Evolutionary conservation across 2,113 vertebrate species (phyloP).

Genomic region (Sander vitreus): DNA sequence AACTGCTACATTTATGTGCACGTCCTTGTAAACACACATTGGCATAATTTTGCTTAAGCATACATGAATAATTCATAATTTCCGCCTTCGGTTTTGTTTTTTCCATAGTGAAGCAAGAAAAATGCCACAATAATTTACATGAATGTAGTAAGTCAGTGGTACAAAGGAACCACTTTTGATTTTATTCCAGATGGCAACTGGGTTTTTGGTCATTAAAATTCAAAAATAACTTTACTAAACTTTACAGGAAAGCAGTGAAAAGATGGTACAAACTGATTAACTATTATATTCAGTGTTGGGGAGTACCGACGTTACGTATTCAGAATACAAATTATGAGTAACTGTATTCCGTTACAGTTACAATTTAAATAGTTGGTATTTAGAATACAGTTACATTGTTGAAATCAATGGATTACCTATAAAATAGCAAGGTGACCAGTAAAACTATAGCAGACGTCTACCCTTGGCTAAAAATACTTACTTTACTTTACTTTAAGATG

Average conservation of each 20-base stretch:
- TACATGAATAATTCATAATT: slow-evolving; percentile 70
- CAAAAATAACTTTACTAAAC: slow-evolving; percentile 1
- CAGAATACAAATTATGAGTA: too few species aligned
- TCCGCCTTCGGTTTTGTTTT: slow-evolving; percentile 23
- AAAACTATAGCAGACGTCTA: too few species aligned
- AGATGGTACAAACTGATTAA: neutral
- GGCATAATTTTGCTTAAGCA: slow-evolving; percentile 33
- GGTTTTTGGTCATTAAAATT: slow-evolving; percentile 45
- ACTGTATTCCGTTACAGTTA: too few species aligned
- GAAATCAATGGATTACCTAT: too few species aligned
- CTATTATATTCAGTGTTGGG: neutral
- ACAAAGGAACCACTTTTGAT: slow-evolving; percentile 44
- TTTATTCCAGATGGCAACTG: slow-evolving; percentile 53
- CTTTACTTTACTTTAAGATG: too few species aligned
- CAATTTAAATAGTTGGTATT: too few species aligned
- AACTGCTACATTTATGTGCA: slow-evolving; percentile 40
- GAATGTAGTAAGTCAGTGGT: slow-evolving; percentile 27
- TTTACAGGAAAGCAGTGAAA: slow-evolving; percentile 9
- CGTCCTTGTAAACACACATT: slow-evolving; percentile 39
- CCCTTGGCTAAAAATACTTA: too few species aligned
- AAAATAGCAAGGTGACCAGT: too few species aligned
- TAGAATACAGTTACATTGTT: too few species aligned
- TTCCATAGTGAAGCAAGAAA: slow-evolving; percentile 43
- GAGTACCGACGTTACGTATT: too few species aligned
- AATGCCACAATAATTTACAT: slow-evolving; percentile 50